These are phyloP conservation scores for Erythrolamprus reginae DNA, from an alignment of 2,113 vertebrate genomes.

Conservation along the genomic window DNA sequence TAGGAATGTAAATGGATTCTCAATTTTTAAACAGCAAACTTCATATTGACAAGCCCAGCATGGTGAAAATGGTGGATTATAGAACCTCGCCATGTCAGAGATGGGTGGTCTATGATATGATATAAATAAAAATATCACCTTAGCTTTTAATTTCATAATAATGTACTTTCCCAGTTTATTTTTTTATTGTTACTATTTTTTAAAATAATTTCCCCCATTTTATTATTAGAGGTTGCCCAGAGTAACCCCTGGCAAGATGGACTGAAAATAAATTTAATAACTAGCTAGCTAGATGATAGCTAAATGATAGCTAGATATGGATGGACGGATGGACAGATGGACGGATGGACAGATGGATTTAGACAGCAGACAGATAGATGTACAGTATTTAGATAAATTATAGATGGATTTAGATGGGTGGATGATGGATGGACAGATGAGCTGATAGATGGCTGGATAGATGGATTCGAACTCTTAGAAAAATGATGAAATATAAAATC, in stretches of 20 bases:
- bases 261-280: neutral
- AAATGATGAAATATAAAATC: neutral
- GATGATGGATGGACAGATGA: too few species aligned
- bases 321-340: too few species aligned
- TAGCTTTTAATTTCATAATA: neutral
- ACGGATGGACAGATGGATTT: neutral
- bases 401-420: neutral
- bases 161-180: neutral
- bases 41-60: neutral
- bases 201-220: neutral
- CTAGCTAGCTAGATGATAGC: too few species aligned
- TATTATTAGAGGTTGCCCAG: neutral
- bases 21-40: neutral
- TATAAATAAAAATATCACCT: neutral
- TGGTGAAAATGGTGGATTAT: neutral
- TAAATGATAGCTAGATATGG: too few species aligned
- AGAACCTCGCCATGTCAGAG: neutral
- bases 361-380: neutral
- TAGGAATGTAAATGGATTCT: neutral
- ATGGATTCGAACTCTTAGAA: neutral
- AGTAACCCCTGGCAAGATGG: neutral
- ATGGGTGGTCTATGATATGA: neutral
- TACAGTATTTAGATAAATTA: too few species aligned
- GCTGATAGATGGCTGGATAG: too few species aligned
- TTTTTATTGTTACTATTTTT: neutral